Evolutionary conservation across 2,888 invertebrate species (phyloP), one percentile per base, ranked within the genome.

Genomic region (Phytoseiulus persimilis): DNA sequence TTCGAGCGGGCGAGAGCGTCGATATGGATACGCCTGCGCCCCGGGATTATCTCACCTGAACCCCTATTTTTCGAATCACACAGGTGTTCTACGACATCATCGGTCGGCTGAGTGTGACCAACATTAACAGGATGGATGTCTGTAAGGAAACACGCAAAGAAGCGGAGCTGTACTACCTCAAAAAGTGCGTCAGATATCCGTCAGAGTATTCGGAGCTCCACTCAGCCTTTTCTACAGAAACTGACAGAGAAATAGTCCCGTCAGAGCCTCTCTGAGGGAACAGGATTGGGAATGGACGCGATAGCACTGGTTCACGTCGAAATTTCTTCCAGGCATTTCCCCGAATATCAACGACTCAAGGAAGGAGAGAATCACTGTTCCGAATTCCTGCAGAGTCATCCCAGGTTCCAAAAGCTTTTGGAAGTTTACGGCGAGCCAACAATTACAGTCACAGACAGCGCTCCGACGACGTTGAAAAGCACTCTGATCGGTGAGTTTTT

Each of bases 141-240:
- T 87, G 90, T 39, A 90, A 90, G 45, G 95, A 95, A 90, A 95
- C 96, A 90, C 94, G 97, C 90, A 94, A 95, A 91, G 97, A 97
- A 0, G 96, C 97, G 0, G 97, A 98, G 92, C 96, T 96, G 90
- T 98, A 98, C 93, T 97, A 98, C 92, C 93, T 98, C 93, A 97
- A 97, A 93, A 94, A 95, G 32, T 95, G 95, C 32, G 87, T 32
- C n/a, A 3, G 46, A 46, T 46, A 11, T 46, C 46, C 46, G n/a
- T n/a, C n/a, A n/a, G n/a, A n/a, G n/a, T n/a, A n/a, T n/a, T n/a
- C n/a, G n/a, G n/a, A n/a, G n/a, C n/a, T n/a, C n/a, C n/a, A n/a
- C n/a, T n/a, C n/a, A n/a, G n/a, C n/a, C n/a, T n/a, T n/a, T n/a
- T n/a, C n/a, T n/a, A n/a, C n/a, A n/a, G n/a, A n/a, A n/a, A n/a